Percentiles rank a stretch among this genome's conserved stretches.
Conservation (phyloP, 2,888 invertebrate genomes). For the Lasioglossum lativentre region DNA sequence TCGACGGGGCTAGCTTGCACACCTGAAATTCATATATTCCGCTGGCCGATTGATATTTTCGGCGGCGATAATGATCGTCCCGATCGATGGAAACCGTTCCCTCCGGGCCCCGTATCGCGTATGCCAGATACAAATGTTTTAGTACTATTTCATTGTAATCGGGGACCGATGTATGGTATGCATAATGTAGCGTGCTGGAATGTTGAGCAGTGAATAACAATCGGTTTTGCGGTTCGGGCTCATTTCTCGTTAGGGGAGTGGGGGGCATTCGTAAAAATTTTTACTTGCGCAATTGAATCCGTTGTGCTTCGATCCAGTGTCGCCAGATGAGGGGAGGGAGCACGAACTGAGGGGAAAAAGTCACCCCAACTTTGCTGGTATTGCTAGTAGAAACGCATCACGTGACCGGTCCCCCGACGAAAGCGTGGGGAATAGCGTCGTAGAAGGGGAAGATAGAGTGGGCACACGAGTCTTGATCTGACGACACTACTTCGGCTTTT, state of each 20-base stretch:
- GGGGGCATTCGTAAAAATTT: not conserved
- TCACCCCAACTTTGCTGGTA: too few relatives aligned
- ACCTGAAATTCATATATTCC: conserved; percentile 13
- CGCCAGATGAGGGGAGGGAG: too few relatives aligned
- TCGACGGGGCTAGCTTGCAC: not conserved
- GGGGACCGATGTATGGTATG: conserved; percentile 14
- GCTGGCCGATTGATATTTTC: not conserved
- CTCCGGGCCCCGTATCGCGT: not conserved
- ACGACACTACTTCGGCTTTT: too few relatives aligned
- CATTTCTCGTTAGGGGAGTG: not conserved
- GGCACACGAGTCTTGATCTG: too few relatives aligned
- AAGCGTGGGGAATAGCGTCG: too few relatives aligned
- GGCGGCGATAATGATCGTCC: conserved; percentile 2
- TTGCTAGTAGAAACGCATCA: too few relatives aligned
- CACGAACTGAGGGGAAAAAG: too few relatives aligned
- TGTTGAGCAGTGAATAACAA: conserved; percentile 3
- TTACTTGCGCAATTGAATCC: not conserved
- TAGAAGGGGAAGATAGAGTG: too few relatives aligned
- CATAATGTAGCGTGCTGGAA: conserved; percentile 18
- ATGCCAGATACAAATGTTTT: not conserved
- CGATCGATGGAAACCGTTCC: not conserved
- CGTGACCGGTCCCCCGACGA: too few relatives aligned
- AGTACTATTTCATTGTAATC: conserved; percentile 10
- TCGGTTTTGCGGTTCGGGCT: not conserved
- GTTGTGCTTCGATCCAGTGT: not conserved